phyloP scores from a whole-genome alignment of 2,888 invertebrate species.

The Polymixis flavicincta region DNA sequence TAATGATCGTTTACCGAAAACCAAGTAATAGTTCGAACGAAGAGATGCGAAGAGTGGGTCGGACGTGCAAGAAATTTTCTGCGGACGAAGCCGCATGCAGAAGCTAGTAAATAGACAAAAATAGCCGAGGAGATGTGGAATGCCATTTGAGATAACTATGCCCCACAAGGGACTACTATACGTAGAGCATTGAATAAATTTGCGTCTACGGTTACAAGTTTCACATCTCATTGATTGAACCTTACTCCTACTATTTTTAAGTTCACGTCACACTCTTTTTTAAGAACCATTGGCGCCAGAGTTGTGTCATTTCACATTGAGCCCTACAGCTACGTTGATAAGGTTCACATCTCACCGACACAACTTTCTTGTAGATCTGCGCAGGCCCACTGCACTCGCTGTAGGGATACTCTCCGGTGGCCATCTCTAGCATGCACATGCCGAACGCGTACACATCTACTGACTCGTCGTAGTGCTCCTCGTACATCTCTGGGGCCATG shows the following conservation, averaged over 20 bases:
- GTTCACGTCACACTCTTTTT: neutral
- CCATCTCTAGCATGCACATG: slow-evolving; percentile 99
- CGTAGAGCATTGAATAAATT: neutral
- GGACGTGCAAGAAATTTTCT: too few species aligned
- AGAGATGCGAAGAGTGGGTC: too few species aligned
- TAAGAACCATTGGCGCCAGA: neutral
- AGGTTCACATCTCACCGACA: slow-evolving; percentile 93
- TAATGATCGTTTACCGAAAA: too few species aligned
- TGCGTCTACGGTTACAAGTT: too few species aligned
- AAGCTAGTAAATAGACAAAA: too few species aligned
- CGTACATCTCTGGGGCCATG: slow-evolving; percentile 99
- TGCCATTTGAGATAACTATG: too few species aligned
- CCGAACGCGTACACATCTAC: slow-evolving; percentile 99
- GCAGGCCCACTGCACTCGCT: slow-evolving; percentile 99
- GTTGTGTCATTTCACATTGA: neutral
- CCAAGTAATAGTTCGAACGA: too few species aligned
- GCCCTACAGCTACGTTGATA: neutral
- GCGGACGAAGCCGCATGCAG: too few species aligned
- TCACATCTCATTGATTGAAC: neutral
- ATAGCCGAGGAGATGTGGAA: too few species aligned
- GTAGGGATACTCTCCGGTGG: slow-evolving; percentile 99
- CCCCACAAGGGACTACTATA: neutral
- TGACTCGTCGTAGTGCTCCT: slow-evolving; percentile 99
- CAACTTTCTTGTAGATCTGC: slow-evolving; percentile 99
- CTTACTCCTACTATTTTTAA: neutral